These are phyloP conservation scores for Pseudoips prasinana DNA, from an alignment of 2,888 invertebrate species.

Conservation along the genomic window DNA sequence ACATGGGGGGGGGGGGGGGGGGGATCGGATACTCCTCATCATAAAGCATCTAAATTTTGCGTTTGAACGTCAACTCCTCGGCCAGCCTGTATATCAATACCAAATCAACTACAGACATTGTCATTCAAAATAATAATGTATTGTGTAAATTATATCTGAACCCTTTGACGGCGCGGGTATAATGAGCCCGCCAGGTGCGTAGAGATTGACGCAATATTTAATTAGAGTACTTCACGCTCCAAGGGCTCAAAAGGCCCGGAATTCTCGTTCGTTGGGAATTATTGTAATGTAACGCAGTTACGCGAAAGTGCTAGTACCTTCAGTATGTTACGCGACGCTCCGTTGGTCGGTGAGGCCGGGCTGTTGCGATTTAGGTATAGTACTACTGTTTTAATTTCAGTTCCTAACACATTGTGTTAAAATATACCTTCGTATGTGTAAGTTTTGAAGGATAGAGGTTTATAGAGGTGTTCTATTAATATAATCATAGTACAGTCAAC, in stretches of 20 bases:
- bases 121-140: conserved; percentile 10
- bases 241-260: conserved; percentile 29
- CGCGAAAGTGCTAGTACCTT: conserved; percentile 20
- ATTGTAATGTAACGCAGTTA: conserved; percentile 34
- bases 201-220: conserved; percentile 35
- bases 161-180: conserved; percentile 23
- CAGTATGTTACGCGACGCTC: conserved; percentile 23
- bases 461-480: no score
- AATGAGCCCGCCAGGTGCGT: conserved; percentile 29
- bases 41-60: no score
- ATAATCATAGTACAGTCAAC: no score
- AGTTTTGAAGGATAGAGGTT: no score
- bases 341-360: conserved; percentile 16
- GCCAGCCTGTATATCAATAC: no score
- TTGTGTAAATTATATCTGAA: conserved; percentile 19
- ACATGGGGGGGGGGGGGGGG: no score
- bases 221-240: conserved; percentile 36
- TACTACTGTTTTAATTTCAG: no score
- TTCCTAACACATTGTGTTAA: no score
- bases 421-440: no score
- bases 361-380: conserved; percentile 9
- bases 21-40: no score
- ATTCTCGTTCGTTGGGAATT: conserved; percentile 28
- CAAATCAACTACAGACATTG: no score
- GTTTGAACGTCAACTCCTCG: no score